Evolutionary conservation across 2,888 invertebrate species (phyloP).

Genomic region (Pterobdella sp.): DNA sequence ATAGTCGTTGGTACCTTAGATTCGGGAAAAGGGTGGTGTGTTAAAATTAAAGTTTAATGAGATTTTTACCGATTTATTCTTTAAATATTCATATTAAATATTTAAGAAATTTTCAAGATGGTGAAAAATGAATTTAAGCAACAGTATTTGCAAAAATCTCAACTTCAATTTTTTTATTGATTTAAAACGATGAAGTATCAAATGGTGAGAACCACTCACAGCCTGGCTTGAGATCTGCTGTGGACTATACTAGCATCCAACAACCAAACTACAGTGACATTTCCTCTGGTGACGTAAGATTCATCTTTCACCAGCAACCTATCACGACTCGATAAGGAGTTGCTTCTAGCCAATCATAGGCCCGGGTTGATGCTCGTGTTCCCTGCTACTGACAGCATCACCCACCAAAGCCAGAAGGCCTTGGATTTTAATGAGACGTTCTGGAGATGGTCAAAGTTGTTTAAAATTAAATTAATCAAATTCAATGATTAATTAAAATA

Average conservation of each 20-base stretch:
- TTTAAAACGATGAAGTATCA: too few relatives aligned
- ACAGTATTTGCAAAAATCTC: too few relatives aligned
- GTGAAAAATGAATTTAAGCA: too few relatives aligned
- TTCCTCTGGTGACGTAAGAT: neutral
- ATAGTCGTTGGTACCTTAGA: neutral
- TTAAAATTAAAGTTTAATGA: neutral
- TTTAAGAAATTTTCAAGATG: too few relatives aligned
- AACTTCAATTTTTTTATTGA: too few relatives aligned
- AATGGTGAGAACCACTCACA: slow-evolving; percentile 4
- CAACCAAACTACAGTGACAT: slow-evolving; percentile 5
- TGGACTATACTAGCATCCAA: neutral
- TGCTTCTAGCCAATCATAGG: slow-evolving; percentile 11
- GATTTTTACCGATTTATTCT: too few relatives aligned
- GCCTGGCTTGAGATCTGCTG: neutral
- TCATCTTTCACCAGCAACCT: neutral
- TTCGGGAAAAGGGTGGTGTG: neutral
- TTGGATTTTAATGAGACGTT: neutral
- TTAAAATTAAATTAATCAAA: too few relatives aligned
- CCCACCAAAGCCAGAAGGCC: neutral
- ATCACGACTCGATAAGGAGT: slow-evolving; percentile 8
- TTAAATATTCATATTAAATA: too few relatives aligned
- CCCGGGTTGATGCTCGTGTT: neutral
- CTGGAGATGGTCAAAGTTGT: too few relatives aligned
- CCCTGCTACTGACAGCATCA: neutral
- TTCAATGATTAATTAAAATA: too few relatives aligned